Evolutionary conservation across 2,113 vertebrate species (phyloP), one percentile per base, ranked within the genome.

Genomic region (Elanus axillaris): DNA sequence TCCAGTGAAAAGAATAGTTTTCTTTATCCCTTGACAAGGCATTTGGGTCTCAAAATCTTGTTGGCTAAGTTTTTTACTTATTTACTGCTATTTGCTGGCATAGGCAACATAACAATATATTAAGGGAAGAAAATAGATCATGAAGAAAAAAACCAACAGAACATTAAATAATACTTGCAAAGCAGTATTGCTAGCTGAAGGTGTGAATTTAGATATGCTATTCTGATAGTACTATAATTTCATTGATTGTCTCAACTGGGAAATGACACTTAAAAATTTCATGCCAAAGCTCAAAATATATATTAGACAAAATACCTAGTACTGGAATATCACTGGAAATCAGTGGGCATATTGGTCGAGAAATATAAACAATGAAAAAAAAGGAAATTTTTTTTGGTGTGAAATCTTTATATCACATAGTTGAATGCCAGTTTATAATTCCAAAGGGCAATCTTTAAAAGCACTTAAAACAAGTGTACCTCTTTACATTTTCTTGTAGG

Each of bases 401-500:
- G 91, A 85, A 90, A 95, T 97, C 84, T 95, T 86, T 68, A 42
- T 86, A 66, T 91, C 66, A 67, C 5, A 3, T 87, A 38, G 77
- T 97, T 92, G 94, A 32, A 73, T 96, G 73, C 60, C 78, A 94
- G 80, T 82, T 94, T 92, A 27, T 77, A 90, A 97, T 97, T 96
- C 73, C 85, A 96, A 93, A 95, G 93, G 80, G 92, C 91, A 94
- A 32, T 77, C 60, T 88, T 96, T 95, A 79, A 95, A 97, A 97
- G 84, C 78, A 90, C 77, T 96, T 96, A 78, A 80, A 96, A 59
- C 53, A 95, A 97, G 88, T 87, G 92, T 63, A 52, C 26, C 48
- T 77, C 29, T 53, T 88, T 84, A 91, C 68, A 56, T 91, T 94
- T 91, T 92, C 71, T 74, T 87, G 71, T 27, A 27, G 64, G 55